Conservation (phyloP, 2,113 vertebrate species). For the Maccullochella peelii region DNA sequence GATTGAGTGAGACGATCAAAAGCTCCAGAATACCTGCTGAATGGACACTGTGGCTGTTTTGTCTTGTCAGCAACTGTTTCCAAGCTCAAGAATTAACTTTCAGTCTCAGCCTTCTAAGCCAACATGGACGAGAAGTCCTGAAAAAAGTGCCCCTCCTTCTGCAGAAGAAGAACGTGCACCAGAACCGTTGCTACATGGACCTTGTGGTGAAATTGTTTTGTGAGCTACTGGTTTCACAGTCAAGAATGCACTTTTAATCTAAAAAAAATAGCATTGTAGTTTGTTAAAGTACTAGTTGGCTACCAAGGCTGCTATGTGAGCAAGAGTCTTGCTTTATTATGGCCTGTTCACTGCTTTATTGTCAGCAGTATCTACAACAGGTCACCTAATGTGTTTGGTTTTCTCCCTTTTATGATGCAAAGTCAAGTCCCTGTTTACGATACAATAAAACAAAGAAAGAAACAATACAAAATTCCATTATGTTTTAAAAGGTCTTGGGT, state of each 20-base stretch:
- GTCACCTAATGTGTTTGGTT: neutral
- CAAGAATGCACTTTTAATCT: neutral
- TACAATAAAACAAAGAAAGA: neutral
- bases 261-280: neutral
- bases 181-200: neutral
- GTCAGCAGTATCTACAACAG: neutral
- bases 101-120: neutral
- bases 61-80: neutral
- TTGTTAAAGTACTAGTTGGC: neutral
- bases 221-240: neutral
- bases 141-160: neutral
- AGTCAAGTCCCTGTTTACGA: neutral
- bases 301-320: neutral
- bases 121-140: no score
- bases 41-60: neutral
- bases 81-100: neutral
- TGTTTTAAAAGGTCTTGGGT: neutral
- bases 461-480: neutral
- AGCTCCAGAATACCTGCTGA: neutral
- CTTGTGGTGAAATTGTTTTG: neutral
- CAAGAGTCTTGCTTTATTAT: neutral
- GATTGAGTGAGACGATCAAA: neutral
- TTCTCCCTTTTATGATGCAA: neutral
- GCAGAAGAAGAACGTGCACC: neutral
- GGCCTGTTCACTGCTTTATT: neutral